Conservation (phyloP, 2,797 vertebrate species). For the Chaunax sp. region DNA sequence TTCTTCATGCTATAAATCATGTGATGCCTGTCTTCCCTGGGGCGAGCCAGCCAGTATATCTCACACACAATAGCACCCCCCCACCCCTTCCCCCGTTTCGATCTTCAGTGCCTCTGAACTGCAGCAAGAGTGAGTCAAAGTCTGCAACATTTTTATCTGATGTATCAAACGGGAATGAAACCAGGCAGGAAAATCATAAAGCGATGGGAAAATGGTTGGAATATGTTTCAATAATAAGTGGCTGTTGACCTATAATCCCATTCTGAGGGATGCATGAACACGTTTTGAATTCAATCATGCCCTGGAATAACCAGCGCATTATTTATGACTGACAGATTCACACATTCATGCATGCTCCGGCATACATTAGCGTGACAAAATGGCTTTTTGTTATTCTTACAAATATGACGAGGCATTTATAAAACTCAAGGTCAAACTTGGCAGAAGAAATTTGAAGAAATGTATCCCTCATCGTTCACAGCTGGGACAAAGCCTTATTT, state of each 20-base stretch:
- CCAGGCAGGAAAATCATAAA: not conserved
- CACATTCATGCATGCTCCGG: conserved; percentile 22
- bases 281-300: conserved; percentile 22
- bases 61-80: conserved; percentile 3
- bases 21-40: conserved; percentile 58
- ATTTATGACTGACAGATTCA: conserved; percentile 42
- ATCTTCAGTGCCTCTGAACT: conserved; percentile 23
- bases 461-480: not conserved
- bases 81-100: conserved; percentile 24
- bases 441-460: not conserved
- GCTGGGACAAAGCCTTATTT: not conserved
- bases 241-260: conserved; percentile 2
- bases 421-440: conserved; percentile 36
- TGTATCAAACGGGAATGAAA: conserved; percentile 18
- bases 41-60: conserved; percentile 47
- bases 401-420: conserved; percentile 8
- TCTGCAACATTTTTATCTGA: conserved; percentile 28
- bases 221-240: conserved; percentile 3
- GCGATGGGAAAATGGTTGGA: not conserved
- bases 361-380: conserved; percentile 34
- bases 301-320: conserved; percentile 34
- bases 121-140: conserved; percentile 12
- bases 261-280: conserved; percentile 9
- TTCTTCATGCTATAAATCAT: conserved; percentile 68
- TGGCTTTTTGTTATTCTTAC: conserved; percentile 22